phyloP scores from a whole-genome alignment of 30 jellyfish, hydroid and myxozoan species.

The Morbakka virulenta region DNA sequence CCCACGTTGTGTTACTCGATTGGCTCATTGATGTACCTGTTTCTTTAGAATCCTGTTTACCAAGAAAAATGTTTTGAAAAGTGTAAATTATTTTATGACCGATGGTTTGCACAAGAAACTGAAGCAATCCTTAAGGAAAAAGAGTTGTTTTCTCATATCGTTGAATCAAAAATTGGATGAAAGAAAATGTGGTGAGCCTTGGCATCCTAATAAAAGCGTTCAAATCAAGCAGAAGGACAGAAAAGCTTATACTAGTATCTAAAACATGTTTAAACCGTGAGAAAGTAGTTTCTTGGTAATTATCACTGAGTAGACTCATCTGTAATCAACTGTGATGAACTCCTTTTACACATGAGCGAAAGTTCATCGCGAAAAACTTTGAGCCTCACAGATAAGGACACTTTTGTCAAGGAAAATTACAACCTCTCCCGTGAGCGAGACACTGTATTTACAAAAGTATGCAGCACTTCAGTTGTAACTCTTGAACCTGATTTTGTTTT shows the following conservation, averaged over 20 bases:
- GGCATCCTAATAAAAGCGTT: conserved; percentile 66
- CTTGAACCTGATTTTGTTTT: conserved; percentile 33
- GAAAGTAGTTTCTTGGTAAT: conserved; percentile 42
- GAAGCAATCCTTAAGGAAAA: no score
- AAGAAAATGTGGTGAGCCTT: conserved; percentile 53
- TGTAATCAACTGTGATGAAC: conserved; percentile 40
- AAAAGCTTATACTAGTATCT: conserved; percentile 25
- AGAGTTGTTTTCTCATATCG: no score
- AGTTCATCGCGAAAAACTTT: conserved; percentile 14
- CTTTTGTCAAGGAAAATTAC: conserved; percentile 41
- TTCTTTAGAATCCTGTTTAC: no score
- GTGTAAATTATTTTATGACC: no score
- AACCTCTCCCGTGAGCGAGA: conserved; percentile 47
- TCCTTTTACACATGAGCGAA: no score
- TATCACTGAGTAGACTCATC: conserved; percentile 53
- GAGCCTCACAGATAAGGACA: conserved; percentile 11
- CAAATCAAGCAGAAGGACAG: conserved; percentile 43
- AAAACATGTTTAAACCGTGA: conserved; percentile 55
- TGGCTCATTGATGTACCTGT: no score
- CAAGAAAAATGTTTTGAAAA: no score
- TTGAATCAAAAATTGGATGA: conserved; percentile 60
- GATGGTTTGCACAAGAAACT: no score
- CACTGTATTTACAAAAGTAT: conserved; percentile 40
- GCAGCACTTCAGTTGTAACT: conserved; percentile 10
- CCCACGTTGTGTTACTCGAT: no score